These are phyloP conservation scores for Ichneumoninae sp. DNA, from an alignment of 2,888 invertebrate species.

Conservation along the genomic window DNA sequence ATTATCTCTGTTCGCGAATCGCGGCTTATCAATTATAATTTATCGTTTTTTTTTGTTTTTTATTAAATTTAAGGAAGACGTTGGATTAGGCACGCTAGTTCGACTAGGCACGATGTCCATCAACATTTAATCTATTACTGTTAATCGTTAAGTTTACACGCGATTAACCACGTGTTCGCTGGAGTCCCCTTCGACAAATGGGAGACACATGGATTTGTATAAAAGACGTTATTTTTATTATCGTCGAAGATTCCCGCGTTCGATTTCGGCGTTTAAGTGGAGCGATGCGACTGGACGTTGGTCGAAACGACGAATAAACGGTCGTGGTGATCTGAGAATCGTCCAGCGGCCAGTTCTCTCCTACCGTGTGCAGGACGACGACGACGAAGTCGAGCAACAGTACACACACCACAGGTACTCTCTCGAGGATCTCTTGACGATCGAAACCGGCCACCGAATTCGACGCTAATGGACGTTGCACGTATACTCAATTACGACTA, in stretches of 20 bases:
- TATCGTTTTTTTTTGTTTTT: neutral
- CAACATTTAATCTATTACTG: conserved; percentile 32
- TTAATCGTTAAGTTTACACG: neutral
- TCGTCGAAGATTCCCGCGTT: conserved; percentile 5
- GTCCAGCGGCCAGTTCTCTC: conserved; percentile 3
- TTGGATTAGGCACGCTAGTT: conserved; percentile 80
- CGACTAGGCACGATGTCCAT: conserved; percentile 59
- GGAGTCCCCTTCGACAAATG: conserved; percentile 2
- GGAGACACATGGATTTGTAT: conserved; percentile 64
- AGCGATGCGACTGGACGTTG: conserved; percentile 20
- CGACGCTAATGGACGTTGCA: conserved; percentile 60
- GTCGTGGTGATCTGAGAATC: conserved; percentile 26
- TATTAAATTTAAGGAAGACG: conserved; percentile 77
- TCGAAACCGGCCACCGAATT: conserved; percentile 9
- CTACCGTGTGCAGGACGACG: conserved; percentile 4
- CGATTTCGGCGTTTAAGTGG: neutral
- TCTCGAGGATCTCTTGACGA: conserved; percentile 4
- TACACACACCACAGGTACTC: conserved; percentile 8
- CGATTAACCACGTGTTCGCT: conserved; percentile 14
- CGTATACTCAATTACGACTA: conserved; percentile 39
- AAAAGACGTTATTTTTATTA: conserved; percentile 14
- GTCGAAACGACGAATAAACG: conserved; percentile 38
- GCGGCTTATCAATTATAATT: neutral
- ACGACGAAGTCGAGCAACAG: conserved; percentile 6
- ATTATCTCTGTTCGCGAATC: neutral